phyloP scores from a whole-genome alignment of 1,140 invertebrate species.

The Achatina immaculata region DNA sequence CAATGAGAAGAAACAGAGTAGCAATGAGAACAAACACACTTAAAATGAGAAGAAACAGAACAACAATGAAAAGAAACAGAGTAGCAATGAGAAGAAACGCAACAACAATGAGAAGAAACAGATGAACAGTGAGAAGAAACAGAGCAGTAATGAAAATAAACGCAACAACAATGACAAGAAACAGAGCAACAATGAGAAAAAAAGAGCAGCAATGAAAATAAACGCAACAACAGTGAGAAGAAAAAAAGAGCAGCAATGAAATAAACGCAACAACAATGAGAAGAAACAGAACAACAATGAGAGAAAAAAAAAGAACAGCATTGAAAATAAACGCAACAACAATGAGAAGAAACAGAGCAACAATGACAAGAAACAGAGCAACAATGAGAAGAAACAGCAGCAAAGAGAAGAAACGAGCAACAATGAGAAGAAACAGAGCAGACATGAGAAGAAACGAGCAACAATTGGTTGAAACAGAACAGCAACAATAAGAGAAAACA shows the following conservation, averaged over 20 bases:
- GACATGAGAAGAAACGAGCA: neutral
- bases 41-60: no score
- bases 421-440: conserved; percentile 10
- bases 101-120: neutral
- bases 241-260: neutral
- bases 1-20: no score
- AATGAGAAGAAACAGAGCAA: neutral
- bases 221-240: neutral
- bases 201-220: neutral
- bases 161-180: no score
- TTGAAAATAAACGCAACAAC: neutral
- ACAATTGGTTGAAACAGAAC: neutral
- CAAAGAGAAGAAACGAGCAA: neutral
- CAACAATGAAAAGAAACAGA: neutral
- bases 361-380: conserved; percentile 3
- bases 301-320: conserved; percentile 12
- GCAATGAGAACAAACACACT: no score
- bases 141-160: no score
- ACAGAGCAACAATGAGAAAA: neutral
- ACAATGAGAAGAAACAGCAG: conserved; percentile 8
- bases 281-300: conserved; percentile 19
- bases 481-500: neutral
- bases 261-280: neutral
- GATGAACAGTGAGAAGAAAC: no score
- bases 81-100: neutral